These are phyloP conservation scores for Lepisosteus osseus DNA, from an alignment of 2,113 vertebrate species.

Conservation along the genomic window DNA sequence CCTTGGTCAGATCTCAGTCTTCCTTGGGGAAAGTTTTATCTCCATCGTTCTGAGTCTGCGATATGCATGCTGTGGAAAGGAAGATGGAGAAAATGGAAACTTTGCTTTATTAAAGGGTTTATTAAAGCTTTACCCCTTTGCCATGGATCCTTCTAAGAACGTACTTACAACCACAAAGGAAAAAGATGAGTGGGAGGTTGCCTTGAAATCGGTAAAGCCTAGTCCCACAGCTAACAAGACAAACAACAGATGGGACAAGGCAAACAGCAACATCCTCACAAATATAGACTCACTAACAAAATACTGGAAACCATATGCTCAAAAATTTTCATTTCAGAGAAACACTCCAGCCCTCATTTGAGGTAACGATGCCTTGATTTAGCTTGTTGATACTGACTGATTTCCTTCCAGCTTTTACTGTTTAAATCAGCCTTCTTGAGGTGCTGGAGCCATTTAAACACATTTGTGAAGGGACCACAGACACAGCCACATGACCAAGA, in stretches of 20 bases:
- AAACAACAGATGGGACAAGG: conserved; percentile 35
- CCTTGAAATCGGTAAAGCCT: conserved; percentile 38
- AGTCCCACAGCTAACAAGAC: conserved; percentile 37
- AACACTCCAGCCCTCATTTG: no score
- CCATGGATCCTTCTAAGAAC: conserved; percentile 20
- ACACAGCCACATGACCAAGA: no score
- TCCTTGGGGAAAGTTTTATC: no score
- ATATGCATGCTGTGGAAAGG: no score
- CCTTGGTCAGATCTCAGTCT: no score
- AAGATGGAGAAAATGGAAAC: background rate
- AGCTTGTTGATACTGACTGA: no score
- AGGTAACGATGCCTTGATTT: no score
- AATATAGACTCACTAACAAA: conserved; percentile 27
- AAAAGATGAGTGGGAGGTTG: conserved; percentile 31
- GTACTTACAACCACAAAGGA: conserved; percentile 28
- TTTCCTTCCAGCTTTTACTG: no score
- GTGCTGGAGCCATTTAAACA: no score
- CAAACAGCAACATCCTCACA: conserved; percentile 25
- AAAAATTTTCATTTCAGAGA: background rate
- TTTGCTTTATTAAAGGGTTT: conserved; percentile 18
- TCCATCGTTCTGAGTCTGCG: no score
- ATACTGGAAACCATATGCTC: conserved; percentile 44
- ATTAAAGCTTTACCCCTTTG: conserved; percentile 44
- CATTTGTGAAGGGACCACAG: no score
- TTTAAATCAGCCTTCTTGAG: no score